Conservation (phyloP, 1,140 invertebrate species). For the Galendromus occidentalis region DNA sequence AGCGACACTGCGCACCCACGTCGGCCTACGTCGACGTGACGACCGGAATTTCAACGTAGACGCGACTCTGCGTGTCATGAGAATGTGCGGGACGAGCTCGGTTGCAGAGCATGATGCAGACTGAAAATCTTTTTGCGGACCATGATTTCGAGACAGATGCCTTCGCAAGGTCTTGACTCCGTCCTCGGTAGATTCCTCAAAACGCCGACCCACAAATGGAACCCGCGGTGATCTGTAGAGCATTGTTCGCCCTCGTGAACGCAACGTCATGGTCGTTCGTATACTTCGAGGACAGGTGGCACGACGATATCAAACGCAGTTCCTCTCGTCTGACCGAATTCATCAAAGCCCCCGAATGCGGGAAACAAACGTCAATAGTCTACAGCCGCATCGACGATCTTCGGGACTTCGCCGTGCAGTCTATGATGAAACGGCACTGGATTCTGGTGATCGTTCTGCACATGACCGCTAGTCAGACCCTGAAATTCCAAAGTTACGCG, state of each 20-base stretch:
- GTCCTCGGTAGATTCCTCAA: too few species aligned
- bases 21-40: too few species aligned
- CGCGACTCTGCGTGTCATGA: too few species aligned
- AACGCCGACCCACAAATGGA: too few species aligned
- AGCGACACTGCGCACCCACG: too few species aligned
- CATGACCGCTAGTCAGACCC: not conserved
- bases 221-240: constrained; percentile 18
- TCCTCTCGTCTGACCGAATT: not conserved
- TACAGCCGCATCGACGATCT: not conserved
- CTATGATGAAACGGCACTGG: not conserved
- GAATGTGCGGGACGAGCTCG: too few species aligned
- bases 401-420: not conserved
- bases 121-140: too few species aligned
- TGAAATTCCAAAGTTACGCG: not conserved
- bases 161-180: too few species aligned
- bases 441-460: not conserved
- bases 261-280: not conserved
- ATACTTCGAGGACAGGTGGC: not conserved
- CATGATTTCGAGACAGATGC: too few species aligned
- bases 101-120: too few species aligned
- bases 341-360: not conserved
- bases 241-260: constrained; percentile 7
- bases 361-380: not conserved
- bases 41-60: too few species aligned
- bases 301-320: not conserved